Conservation (phyloP, 2,888 invertebrate species). For the Smittia sp. region DNA sequence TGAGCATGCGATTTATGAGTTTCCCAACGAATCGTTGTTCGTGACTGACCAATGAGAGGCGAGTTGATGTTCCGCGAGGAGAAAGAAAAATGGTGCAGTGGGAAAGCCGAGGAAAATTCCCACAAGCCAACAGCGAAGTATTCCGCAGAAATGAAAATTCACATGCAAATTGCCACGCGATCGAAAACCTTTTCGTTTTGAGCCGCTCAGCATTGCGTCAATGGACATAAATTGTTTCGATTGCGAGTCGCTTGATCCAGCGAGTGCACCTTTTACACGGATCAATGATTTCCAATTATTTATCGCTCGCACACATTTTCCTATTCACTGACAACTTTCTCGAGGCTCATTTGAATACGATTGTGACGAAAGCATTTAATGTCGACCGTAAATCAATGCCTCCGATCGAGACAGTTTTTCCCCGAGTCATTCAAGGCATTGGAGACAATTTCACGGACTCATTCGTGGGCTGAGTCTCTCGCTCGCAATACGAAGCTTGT, state of each 20-base stretch:
- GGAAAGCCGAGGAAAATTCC: not conserved
- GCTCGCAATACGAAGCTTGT: not conserved
- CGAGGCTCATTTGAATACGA: not conserved
- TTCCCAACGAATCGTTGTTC: not conserved
- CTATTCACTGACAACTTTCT: slow-evolving; percentile 1
- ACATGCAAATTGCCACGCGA: slow-evolving; percentile 33
- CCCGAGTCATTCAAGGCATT: too few relatives aligned
- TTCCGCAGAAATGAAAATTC: not conserved
- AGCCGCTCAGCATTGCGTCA: not conserved
- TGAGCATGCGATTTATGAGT: slow-evolving; percentile 28
- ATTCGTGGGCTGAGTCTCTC: too few relatives aligned
- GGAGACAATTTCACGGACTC: too few relatives aligned
- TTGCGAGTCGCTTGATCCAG: not conserved
- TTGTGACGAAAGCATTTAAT: not conserved
- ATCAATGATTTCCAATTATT: slow-evolving; percentile 43
- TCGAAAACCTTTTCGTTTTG: not conserved
- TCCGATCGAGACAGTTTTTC: too few relatives aligned
- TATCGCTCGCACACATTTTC: slow-evolving; percentile 18
- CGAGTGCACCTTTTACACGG: slow-evolving; percentile 47
- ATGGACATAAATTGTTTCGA: slow-evolving; percentile 21
- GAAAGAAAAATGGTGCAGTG: slow-evolving; percentile 23
- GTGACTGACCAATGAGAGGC: slow-evolving; percentile 25
- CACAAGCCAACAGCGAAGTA: not conserved
- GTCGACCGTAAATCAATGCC: not conserved
- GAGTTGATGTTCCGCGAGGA: not conserved